Evolutionary conservation across 2,113 vertebrate genomes (phyloP).

Genomic region (Macquaria australasica): DNA sequence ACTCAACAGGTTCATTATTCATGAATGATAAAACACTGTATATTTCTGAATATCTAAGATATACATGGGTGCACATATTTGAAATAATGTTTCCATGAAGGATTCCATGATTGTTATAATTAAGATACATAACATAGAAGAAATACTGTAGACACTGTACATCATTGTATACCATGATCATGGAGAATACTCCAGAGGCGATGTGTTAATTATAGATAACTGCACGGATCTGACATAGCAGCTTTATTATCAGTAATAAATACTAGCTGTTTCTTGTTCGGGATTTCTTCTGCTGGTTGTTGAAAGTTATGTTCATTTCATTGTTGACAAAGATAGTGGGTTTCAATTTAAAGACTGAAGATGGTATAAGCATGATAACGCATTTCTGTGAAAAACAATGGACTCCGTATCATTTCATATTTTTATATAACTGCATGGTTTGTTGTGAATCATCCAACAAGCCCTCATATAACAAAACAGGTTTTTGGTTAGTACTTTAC

Average conservation of each 20-base stretch:
- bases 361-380: neutral
- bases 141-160: neutral
- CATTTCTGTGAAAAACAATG: neutral
- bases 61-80: neutral
- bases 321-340: constrained; percentile 4
- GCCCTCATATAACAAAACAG: no score
- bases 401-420: neutral
- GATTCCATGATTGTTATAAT: neutral
- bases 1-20: neutral
- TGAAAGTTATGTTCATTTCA: neutral
- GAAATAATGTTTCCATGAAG: neutral
- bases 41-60: neutral
- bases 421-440: neutral
- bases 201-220: constrained; percentile 34
- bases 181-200: neutral
- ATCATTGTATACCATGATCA: neutral
- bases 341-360: constrained; percentile 9
- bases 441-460: neutral
- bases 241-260: constrained; percentile 35
- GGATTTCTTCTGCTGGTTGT: neutral
- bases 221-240: neutral
- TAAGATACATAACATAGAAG: neutral
- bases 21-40: neutral
- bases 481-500: no score
- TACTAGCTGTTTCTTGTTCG: neutral